A percentile compares a stretch with the other conserved stretches of the same genome.
Conservation (phyloP, 2,888 invertebrate species). For the Neoaliturus tenellus region DNA sequence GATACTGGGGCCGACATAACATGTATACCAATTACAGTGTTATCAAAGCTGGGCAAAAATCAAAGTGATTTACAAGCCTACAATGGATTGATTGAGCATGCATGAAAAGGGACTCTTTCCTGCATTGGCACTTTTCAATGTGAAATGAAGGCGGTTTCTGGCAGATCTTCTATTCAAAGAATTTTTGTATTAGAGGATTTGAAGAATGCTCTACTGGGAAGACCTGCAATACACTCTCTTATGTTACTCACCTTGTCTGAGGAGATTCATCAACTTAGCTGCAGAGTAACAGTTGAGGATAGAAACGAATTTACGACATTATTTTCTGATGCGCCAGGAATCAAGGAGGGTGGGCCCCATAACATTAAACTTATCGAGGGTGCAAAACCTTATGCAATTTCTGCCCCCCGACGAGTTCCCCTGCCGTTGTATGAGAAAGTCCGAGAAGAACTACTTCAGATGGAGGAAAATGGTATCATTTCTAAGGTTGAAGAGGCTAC, state of each 20-base stretch:
- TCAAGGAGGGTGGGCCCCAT: background rate
- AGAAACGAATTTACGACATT: background rate
- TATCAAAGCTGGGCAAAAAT: too few relatives aligned
- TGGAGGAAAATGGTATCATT: conserved; percentile 66
- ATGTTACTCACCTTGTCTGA: background rate
- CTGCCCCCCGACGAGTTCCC: conserved; percentile 68
- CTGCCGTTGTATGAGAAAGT: conserved; percentile 68
- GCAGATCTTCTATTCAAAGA: background rate
- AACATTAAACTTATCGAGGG: conserved; percentile 65
- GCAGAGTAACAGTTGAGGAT: background rate
- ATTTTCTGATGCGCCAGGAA: background rate
- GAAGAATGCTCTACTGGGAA: background rate
- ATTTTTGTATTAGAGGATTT: conserved; percentile 9
- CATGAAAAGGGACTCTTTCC: background rate
- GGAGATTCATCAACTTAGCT: too few relatives aligned
- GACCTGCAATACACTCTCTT: background rate
- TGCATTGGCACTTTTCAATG: background rate
- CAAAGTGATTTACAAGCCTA: too few relatives aligned
- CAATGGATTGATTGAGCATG: too few relatives aligned
- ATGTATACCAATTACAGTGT: too few relatives aligned
- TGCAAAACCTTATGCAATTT: conserved; percentile 66
- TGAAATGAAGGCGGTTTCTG: background rate
- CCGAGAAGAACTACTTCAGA: conserved; percentile 63
- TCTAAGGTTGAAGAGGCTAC: conserved; percentile 67
- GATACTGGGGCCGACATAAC: too few relatives aligned